phyloP scores from a whole-genome alignment of 2,113 vertebrate genomes.

The Polypterus bichir region DNA sequence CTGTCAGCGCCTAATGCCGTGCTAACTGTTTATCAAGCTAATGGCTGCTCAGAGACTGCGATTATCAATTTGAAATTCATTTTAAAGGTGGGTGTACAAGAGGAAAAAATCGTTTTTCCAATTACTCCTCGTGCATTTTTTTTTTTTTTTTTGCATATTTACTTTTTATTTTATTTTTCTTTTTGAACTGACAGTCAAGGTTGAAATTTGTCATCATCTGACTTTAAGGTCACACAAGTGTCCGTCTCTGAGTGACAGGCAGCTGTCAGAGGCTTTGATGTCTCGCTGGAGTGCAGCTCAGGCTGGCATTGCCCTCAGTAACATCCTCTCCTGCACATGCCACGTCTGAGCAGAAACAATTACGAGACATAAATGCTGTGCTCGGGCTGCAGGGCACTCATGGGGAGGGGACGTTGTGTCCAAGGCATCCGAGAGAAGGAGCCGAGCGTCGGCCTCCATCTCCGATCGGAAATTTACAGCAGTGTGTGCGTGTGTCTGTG shows the following conservation, averaged over 20 bases:
- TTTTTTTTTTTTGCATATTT: background rate
- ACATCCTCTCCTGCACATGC: background rate
- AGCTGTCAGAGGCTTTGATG: conserved; percentile 20
- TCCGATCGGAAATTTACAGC: background rate
- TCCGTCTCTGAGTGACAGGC: conserved; percentile 22
- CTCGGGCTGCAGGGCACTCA: background rate
- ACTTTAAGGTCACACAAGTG: background rate
- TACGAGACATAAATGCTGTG: background rate
- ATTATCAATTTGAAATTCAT: conserved; percentile 39
- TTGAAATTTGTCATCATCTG: too few species aligned
- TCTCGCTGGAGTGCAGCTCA: conserved; percentile 22
- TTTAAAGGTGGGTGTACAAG: conserved; percentile 10
- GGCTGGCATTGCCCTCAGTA: background rate
- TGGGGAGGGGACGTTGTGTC: background rate
- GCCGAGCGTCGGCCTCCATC: background rate
- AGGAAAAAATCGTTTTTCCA: background rate
- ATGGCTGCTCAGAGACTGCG: conserved; percentile 41
- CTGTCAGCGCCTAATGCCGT: conserved; percentile 57
- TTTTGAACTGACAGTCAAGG: background rate
- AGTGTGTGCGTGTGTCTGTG: background rate
- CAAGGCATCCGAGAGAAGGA: background rate
- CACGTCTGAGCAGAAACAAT: background rate
- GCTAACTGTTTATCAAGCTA: conserved; percentile 63
- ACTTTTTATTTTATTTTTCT: background rate
- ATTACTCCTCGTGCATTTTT: background rate